These are phyloP conservation scores for Engystomops pustulosus DNA, from an alignment of 2,113 vertebrate species.

Conservation along the genomic window DNA sequence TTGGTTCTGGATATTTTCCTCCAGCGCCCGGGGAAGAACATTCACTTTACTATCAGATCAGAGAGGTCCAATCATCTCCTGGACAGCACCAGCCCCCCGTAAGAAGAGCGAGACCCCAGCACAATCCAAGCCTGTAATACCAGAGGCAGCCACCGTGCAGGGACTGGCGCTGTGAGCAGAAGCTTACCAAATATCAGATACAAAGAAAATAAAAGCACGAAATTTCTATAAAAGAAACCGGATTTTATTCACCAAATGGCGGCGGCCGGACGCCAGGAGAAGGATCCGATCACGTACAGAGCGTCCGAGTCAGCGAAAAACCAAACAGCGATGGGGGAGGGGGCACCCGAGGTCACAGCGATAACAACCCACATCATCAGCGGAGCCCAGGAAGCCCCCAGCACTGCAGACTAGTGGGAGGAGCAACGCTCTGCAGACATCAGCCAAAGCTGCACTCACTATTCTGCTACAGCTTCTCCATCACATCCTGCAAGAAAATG, in stretches of 20 bases:
- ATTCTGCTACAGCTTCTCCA: background rate
- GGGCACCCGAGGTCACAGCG: background rate
- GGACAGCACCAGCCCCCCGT: too few relatives aligned
- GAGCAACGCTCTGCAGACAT: background rate
- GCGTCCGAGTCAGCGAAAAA: constrained; percentile 60
- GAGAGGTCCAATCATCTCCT: too few relatives aligned
- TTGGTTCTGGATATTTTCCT: too few relatives aligned
- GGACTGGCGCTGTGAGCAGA: too few relatives aligned
- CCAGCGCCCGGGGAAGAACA: too few relatives aligned
- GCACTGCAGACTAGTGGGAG: background rate
- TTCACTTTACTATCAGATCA: too few relatives aligned
- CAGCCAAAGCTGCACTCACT: too few relatives aligned
- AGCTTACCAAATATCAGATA: too few relatives aligned
- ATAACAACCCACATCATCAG: background rate
- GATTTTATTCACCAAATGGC: constrained; percentile 67
- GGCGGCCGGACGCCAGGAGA: constrained; percentile 66
- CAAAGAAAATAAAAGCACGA: background rate
- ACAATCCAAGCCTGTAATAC: too few relatives aligned
- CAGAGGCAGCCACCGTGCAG: too few relatives aligned
- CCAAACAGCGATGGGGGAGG: background rate
- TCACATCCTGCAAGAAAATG: too few relatives aligned
- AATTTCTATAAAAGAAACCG: constrained; percentile 67
- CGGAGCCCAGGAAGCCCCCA: background rate
- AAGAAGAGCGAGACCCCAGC: too few relatives aligned
- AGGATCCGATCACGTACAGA: constrained; percentile 62